These are phyloP conservation scores for Stichopus chloronotus DNA, from an alignment of 35 echinoderm and acorn worm genomes.

Conservation along the genomic window DNA sequence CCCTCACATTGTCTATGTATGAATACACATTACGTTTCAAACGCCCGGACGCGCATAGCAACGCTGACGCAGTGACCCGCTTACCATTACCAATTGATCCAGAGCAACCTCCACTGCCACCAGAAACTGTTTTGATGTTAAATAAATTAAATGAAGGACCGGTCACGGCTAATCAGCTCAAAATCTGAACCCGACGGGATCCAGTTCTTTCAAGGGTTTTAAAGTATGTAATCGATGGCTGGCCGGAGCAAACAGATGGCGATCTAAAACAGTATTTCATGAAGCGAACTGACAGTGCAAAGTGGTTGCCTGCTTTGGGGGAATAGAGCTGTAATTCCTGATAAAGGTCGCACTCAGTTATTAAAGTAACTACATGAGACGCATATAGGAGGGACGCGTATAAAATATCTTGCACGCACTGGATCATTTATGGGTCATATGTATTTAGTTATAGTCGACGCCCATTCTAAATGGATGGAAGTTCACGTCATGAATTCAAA, in stretches of 20 bases:
- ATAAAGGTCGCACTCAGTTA: neutral
- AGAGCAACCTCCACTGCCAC: constrained; percentile 9
- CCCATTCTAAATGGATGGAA: constrained; percentile 58
- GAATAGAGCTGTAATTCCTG: too few relatives aligned
- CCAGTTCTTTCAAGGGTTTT: neutral
- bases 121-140: neutral
- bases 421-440: constrained; percentile 57
- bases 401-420: constrained; percentile 54
- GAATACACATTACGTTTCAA: constrained; percentile 52
- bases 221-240: constrained; percentile 46
- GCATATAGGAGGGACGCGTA: constrained; percentile 47
- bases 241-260: constrained; percentile 43
- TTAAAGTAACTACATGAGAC: constrained; percentile 57
- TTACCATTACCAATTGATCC: constrained; percentile 51
- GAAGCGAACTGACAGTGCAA: constrained; percentile 11
- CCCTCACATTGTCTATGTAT: constrained; percentile 63
- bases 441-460: neutral
- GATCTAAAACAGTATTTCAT: neutral
- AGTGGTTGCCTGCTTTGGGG: neutral
- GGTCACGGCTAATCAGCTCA: neutral
- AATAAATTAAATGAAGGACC: neutral
- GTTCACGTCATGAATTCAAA: constrained; percentile 51
- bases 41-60: constrained; percentile 21
- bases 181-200: neutral
- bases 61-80: constrained; percentile 69